phyloP scores from a whole-genome alignment of 2,797 vertebrate species.

The Martes flavigula region DNA sequence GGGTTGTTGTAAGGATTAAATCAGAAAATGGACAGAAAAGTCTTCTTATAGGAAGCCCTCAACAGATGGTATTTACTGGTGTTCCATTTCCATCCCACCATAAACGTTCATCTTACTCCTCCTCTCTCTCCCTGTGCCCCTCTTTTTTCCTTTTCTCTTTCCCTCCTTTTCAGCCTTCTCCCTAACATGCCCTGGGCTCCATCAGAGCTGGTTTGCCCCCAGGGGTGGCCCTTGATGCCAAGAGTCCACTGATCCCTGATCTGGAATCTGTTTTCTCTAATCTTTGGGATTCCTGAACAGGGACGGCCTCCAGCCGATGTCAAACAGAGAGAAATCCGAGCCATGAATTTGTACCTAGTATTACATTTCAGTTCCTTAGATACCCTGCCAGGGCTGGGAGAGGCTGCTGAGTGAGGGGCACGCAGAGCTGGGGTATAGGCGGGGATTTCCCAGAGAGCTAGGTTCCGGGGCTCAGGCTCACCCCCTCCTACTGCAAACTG shows the following conservation, averaged over 20 bases:
- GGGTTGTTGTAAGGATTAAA: background rate
- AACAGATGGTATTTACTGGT: background rate
- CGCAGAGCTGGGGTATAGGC: background rate
- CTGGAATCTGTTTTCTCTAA: background rate
- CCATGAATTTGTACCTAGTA: background rate
- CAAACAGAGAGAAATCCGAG: slow-evolving; percentile 47
- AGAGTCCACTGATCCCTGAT: background rate
- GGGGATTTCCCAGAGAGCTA: background rate
- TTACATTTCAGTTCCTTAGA: slow-evolving; percentile 37
- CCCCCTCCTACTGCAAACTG: background rate
- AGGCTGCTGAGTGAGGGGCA: background rate
- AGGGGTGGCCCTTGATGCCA: background rate
- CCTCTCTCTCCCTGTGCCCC: background rate
- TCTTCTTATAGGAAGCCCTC: background rate
- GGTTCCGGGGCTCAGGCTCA: background rate
- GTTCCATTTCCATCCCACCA: background rate
- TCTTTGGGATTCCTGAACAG: slow-evolving; percentile 29
- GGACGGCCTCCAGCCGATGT: background rate
- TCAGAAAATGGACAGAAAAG: background rate
- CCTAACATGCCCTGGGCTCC: background rate
- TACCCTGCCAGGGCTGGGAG: slow-evolving; percentile 11
- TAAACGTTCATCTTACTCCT: background rate
- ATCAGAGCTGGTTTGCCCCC: background rate
- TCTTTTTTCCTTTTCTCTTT: background rate
- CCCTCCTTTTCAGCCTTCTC: background rate